Evolutionary conservation across 2,797 vertebrate genomes (phyloP).

Genomic region (Sebastes cheni): DNA sequence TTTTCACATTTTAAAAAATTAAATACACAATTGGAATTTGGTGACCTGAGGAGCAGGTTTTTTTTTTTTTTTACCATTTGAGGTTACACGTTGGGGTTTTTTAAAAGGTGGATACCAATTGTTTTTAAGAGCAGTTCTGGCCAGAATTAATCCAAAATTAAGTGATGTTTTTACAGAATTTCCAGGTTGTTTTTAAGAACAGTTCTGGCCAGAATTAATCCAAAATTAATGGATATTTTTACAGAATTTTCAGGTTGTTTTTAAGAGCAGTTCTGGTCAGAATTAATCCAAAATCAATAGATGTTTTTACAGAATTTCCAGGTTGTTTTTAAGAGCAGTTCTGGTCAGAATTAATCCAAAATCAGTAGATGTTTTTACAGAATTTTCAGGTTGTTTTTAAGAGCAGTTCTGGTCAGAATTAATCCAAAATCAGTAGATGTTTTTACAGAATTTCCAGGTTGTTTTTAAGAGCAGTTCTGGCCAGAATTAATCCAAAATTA

Average conservation of each 20-base stretch:
- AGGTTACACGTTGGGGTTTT: neutral
- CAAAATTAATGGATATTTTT: rapidly evolving
- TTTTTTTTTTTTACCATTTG: neutral
- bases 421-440: neutral
- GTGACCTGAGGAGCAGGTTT: neutral
- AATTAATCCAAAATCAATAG: too few species aligned
- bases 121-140: neutral
- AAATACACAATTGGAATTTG: neutral
- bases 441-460: neutral
- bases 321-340: neutral
- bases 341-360: too few species aligned
- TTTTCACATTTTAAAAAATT: neutral
- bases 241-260: rapidly evolving
- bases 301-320: rapidly evolving
- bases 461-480: neutral
- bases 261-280: too few species aligned
- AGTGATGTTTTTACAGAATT: rapidly evolving
- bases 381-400: neutral
- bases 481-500: neutral
- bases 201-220: neutral
- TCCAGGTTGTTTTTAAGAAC: rapidly evolving
- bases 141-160: neutral
- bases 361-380: too few species aligned
- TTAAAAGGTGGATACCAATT: too few species aligned
- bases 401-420: neutral